These are phyloP conservation scores for Thomomys bottae DNA, from an alignment of 2,113 vertebrate genomes.

Conservation along the genomic window DNA sequence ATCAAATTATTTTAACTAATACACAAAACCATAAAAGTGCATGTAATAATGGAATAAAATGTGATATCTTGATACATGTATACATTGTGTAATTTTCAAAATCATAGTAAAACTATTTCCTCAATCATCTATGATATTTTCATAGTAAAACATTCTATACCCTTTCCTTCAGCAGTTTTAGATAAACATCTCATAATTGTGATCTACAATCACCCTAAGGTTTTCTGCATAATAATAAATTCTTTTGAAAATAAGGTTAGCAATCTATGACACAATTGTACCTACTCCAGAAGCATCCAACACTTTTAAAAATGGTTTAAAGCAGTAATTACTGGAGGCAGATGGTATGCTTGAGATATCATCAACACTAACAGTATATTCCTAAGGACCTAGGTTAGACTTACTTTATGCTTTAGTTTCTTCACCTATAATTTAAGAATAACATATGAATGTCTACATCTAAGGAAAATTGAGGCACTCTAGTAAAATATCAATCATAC, in stretches of 20 bases:
- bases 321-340: no score
- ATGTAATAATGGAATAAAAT: not conserved
- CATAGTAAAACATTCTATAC: not conserved
- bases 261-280: not conserved
- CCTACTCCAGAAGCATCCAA: not conserved
- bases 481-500: not conserved
- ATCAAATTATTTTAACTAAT: not conserved
- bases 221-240: not conserved
- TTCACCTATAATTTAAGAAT: not conserved
- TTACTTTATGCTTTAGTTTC: not conserved
- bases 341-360: no score
- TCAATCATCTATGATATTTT: not conserved
- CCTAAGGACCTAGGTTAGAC: not conserved
- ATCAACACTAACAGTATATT: accelerated
- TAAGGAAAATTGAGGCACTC: not conserved
- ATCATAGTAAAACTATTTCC: not conserved
- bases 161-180: not conserved
- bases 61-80: not conserved
- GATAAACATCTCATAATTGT: not conserved
- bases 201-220: not conserved
- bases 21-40: not conserved
- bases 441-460: not conserved
- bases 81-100: not conserved
- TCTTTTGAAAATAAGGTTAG: not conserved
- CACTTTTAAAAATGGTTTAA: no score